Conservation (phyloP, 2,888 invertebrate genomes). For the Campoplex nolae region DNA sequence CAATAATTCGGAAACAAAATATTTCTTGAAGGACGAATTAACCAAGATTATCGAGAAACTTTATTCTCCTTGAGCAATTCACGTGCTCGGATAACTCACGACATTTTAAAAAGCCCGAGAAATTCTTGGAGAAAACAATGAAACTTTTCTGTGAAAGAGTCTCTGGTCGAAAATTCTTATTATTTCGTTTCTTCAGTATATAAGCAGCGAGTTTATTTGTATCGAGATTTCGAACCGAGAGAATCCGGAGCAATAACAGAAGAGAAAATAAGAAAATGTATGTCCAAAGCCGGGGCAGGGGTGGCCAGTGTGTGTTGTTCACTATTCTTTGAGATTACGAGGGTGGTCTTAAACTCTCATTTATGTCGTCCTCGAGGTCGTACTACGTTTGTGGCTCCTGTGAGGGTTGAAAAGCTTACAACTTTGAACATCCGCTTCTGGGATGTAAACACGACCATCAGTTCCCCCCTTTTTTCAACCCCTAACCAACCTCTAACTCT, state of each 20-base stretch:
- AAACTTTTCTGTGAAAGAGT: background rate
- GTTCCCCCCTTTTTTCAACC: background rate
- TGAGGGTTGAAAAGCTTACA: constrained; percentile 47
- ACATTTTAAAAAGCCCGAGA: background rate
- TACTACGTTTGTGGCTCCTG: constrained; percentile 28
- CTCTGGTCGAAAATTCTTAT: background rate
- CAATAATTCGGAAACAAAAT: too few species aligned
- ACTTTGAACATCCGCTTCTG: background rate
- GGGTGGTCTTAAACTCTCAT: constrained; percentile 39
- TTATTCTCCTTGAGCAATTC: background rate
- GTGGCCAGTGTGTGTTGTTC: constrained; percentile 17
- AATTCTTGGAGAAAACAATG: background rate
- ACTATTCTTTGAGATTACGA: constrained; percentile 28
- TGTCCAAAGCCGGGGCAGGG: background rate
- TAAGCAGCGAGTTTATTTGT: constrained; percentile 1
- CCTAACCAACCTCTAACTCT: background rate
- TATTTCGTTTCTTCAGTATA: background rate
- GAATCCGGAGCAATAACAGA: background rate
- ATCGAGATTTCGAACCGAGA: background rate
- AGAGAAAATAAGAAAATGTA: constrained; percentile 22
- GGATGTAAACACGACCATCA: constrained; percentile 44
- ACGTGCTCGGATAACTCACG: background rate
- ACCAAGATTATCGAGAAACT: background rate
- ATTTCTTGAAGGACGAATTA: background rate
- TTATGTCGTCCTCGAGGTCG: constrained; percentile 39